Conservation (phyloP, 2,888 invertebrate species). For the Schrankia costaestrigalis region DNA sequence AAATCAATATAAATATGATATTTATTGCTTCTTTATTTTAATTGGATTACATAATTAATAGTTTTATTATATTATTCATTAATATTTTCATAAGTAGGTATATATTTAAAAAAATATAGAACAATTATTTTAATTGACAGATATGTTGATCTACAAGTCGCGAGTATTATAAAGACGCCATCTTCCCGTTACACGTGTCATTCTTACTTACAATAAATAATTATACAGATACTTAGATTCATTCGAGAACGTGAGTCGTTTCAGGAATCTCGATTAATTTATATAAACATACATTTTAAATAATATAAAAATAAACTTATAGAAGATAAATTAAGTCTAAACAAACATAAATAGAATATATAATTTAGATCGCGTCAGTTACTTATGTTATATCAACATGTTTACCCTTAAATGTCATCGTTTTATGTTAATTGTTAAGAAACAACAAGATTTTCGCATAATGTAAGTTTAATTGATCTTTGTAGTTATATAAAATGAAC, state of each 20-base stretch:
- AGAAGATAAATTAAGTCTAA: conserved; percentile 33
- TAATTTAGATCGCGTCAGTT: conserved; percentile 34
- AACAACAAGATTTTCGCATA: too few species aligned
- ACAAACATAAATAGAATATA: conserved; percentile 39
- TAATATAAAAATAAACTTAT: conserved; percentile 31
- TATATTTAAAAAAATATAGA: not conserved
- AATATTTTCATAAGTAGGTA: not conserved
- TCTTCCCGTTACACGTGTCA: conserved; percentile 28
- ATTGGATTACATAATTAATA: conserved; percentile 11
- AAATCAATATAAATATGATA: too few species aligned
- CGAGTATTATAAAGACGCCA: too few species aligned
- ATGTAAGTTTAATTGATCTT: too few species aligned
- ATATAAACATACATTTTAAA: conserved; percentile 31
- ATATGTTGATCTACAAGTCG: too few species aligned
- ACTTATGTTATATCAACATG: conserved; percentile 33
- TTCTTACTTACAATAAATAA: conserved; percentile 33
- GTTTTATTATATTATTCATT: too few species aligned
- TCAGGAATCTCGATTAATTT: conserved; percentile 43
- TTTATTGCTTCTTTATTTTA: too few species aligned
- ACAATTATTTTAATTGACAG: too few species aligned
- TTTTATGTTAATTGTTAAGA: conserved; percentile 32
- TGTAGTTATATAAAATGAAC: too few species aligned
- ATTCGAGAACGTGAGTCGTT: conserved; percentile 48
- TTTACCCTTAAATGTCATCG: conserved; percentile 27
- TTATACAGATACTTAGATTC: conserved; percentile 37